Percentiles rank a stretch among this genome's conserved stretches.
Conservation (phyloP, 2,888 invertebrate species). For the Drosophila infuscata region DNA sequence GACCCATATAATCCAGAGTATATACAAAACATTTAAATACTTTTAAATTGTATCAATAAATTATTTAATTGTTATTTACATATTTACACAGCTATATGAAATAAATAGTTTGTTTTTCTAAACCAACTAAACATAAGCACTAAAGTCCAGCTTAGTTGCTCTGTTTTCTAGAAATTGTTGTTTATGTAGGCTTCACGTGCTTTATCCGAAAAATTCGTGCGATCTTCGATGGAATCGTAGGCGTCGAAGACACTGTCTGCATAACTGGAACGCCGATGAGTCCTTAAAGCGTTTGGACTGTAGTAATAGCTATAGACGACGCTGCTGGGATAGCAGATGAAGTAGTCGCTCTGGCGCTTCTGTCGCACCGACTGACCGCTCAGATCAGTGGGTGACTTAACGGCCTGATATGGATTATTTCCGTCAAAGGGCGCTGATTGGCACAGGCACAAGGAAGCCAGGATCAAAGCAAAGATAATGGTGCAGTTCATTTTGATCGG, state of each 20-base stretch:
- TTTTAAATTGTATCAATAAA: constrained; percentile 14
- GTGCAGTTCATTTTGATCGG: constrained; percentile 49
- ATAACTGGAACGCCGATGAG: constrained; percentile 51
- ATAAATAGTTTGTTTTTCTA: neutral
- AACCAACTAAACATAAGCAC: neutral
- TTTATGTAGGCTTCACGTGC: constrained; percentile 60
- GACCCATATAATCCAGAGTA: neutral
- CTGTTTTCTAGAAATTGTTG: constrained; percentile 53
- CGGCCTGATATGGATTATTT: constrained; percentile 18
- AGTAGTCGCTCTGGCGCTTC: constrained; percentile 58
- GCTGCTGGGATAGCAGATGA: constrained; percentile 70
- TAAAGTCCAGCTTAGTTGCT: neutral
- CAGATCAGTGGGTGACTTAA: constrained; percentile 51
- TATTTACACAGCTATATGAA: neutral
- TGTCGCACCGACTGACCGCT: constrained; percentile 59
- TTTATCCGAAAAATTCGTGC: constrained; percentile 48
- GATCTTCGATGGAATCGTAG: constrained; percentile 47
- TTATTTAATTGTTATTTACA: neutral
- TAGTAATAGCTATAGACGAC: constrained; percentile 54
- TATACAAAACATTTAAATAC: neutral
- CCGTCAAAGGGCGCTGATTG: constrained; percentile 43
- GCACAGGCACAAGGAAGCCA: constrained; percentile 28
- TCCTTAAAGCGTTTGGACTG: constrained; percentile 4
- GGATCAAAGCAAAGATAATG: constrained; percentile 22
- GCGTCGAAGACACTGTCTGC: constrained; percentile 5